phyloP scores from a whole-genome alignment of 1,140 invertebrate genomes.

The Atta cephalotes region DNA sequence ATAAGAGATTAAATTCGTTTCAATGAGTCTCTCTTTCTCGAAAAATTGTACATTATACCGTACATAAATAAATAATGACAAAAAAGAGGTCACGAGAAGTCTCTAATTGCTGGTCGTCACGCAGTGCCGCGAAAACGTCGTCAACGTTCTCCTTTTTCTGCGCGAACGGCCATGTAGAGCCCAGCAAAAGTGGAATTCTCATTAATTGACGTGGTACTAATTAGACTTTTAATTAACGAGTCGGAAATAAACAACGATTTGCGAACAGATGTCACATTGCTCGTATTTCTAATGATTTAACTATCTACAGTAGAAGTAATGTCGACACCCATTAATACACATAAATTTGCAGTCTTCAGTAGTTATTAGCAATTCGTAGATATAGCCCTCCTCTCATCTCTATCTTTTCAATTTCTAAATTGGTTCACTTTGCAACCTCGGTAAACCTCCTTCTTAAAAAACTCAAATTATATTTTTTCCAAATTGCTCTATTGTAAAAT shows the following conservation, averaged over 20 bases:
- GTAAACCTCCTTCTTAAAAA: not conserved
- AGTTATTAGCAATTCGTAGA: slow-evolving; percentile 41
- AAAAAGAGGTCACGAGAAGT: slow-evolving; percentile 17
- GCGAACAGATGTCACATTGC: slow-evolving; percentile 31
- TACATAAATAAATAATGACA: slow-evolving; percentile 39
- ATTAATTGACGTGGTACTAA: slow-evolving; percentile 74
- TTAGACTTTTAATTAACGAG: slow-evolving; percentile 77
- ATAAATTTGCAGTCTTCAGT: slow-evolving; percentile 67
- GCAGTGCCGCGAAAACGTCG: slow-evolving; percentile 45
- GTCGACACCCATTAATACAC: slow-evolving; percentile 58
- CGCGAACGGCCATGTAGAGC: slow-evolving; percentile 1
- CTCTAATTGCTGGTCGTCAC: slow-evolving; percentile 66
- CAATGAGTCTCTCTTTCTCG: not conserved
- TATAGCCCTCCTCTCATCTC: not conserved
- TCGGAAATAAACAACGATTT: slow-evolving; percentile 65
- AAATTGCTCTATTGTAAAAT: not conserved
- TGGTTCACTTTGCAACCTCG: not conserved
- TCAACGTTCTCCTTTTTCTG: slow-evolving; percentile 34
- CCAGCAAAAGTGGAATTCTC: slow-evolving; percentile 69
- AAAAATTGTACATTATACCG: slow-evolving; percentile 30
- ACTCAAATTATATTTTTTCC: not conserved
- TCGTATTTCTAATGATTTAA: slow-evolving; percentile 69
- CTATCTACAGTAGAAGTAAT: slow-evolving; percentile 32
- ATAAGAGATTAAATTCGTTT: slow-evolving; percentile 4
- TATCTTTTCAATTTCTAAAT: not conserved